Percentiles rank a stretch among this genome's conserved stretches.
Evolutionary conservation across 2,888 invertebrate genomes (phyloP).

Genomic region (Tetanocera ferruginea): DNA sequence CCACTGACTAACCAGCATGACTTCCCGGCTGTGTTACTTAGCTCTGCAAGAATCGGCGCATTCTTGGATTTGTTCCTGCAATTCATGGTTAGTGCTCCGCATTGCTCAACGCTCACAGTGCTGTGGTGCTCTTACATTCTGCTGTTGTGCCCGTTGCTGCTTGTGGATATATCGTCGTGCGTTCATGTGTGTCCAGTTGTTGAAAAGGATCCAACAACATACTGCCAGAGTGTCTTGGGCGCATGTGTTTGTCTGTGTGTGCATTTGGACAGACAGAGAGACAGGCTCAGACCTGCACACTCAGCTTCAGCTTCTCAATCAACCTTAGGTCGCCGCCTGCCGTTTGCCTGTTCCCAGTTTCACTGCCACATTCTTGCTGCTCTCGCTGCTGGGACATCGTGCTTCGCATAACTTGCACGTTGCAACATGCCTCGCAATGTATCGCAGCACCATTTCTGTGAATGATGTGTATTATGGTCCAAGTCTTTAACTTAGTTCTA

Average conservation of each 20-base stretch:
- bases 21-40: slow-evolving; percentile 8
- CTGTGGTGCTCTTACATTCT: background rate
- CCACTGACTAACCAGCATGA: slow-evolving; percentile 30
- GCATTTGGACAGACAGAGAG: background rate
- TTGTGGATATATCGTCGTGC: background rate
- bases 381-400: slow-evolving; percentile 12
- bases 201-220: background rate
- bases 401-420: slow-evolving; percentile 19
- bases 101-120: background rate
- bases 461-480: slow-evolving; percentile 13
- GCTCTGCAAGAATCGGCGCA: background rate
- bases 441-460: slow-evolving; percentile 19
- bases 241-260: slow-evolving; percentile 8
- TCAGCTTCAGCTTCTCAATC: background rate
- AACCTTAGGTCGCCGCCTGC: background rate
- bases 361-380: slow-evolving; percentile 25
- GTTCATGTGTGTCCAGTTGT: slow-evolving; percentile 16
- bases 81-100: background rate
- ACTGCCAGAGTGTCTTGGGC: background rate
- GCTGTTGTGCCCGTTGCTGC: background rate
- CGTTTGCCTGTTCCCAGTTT: slow-evolving; percentile 29
- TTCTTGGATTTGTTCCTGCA: slow-evolving; percentile 25
- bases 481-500: slow-evolving; percentile 9
- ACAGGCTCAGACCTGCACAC: too few relatives aligned
- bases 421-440: slow-evolving; percentile 29